Base-by-base conservation (phyloP, 1,140 invertebrate genomes). In the Ephestia elutella region DNA sequence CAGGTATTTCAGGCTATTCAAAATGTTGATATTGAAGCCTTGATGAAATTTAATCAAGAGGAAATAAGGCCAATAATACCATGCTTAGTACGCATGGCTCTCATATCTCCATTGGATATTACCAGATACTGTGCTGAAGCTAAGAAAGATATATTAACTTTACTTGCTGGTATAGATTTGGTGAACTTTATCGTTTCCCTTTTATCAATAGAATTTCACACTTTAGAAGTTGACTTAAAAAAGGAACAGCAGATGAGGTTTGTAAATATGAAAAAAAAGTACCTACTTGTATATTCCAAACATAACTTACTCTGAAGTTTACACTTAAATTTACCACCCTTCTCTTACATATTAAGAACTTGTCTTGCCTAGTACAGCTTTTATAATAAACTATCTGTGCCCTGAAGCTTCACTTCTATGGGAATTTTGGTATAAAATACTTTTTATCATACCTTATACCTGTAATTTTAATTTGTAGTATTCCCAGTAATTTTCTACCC, bases 131-230 rank as follows among this genome's bases (percentile, higher is more conserved):
- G 96, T 82, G 92, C 93, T 5, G 93, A 95, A 69, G 93, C 93
- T 9, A 93, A 96, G 65, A 97, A 97, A 80, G 93, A 95, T 68
- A 96, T 98, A 50, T 84, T 98, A 0, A 95, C 95, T 11, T 92
- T 98, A 28, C 89, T 99, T 0, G 96, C 96, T 0, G 95, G 95
- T 2, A 96, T 98, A 64, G 97, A 98, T 85, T 92, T 96, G 25
- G 97, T 98, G 0, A 99, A 99, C 87, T 96, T 96, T 49, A 95
- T 99, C 55, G 97, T 99, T 5, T 96, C 95, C 9, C 89, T 98
- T 2, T 89, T 99, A 10, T 97, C 96, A 0, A 97, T 99, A 49
- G 97, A 99, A 89, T 99, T 98, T 87, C 96, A 97, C 79, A 92
- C 94, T 15, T 89, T 99, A 25, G 97, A 99, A 90, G 93, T 93